Conservation (phyloP, 2,797 vertebrate species). For the Gephyroberyx darwinii region DNA sequence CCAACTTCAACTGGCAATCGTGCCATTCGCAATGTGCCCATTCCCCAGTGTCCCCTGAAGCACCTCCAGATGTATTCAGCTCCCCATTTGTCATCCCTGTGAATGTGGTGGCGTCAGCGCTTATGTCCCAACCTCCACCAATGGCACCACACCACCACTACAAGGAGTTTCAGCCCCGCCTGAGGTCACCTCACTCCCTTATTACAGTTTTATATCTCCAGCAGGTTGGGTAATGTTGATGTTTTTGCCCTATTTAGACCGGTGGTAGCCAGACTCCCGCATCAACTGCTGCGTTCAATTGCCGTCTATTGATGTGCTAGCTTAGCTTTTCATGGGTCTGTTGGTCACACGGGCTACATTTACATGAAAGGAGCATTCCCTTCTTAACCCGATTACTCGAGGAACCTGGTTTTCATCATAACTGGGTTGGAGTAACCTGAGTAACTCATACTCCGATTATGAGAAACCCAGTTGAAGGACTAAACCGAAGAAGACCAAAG, state of each 20-base stretch:
- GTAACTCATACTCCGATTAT: no score
- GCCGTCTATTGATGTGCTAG: constrained; percentile 45
- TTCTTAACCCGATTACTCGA: not conserved
- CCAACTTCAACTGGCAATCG: constrained; percentile 70
- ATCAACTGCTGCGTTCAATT: constrained; percentile 51
- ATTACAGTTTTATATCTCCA: constrained; percentile 70
- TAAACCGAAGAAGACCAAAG: no score
- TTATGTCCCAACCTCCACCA: constrained; percentile 71
- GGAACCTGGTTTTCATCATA: no score
- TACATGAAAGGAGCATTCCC: not conserved
- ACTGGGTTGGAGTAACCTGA: no score
- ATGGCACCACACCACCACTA: constrained; percentile 56
- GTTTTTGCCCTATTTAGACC: constrained; percentile 73
- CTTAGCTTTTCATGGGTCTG: constrained; percentile 20
- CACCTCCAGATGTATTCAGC: constrained; percentile 79
- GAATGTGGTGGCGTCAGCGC: constrained; percentile 82
- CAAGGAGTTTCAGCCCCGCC: constrained; percentile 63
- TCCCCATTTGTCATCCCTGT: constrained; percentile 80
- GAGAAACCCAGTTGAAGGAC: no score
- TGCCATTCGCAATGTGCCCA: constrained; percentile 67
- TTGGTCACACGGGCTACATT: constrained; percentile 4
- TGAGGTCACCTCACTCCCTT: constrained; percentile 74
- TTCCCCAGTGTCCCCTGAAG: constrained; percentile 72
- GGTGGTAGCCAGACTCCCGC: constrained; percentile 38
- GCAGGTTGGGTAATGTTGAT: constrained; percentile 74